Conservation (phyloP, 2,888 invertebrate genomes). For the Drosophila meridionalis region DNA sequence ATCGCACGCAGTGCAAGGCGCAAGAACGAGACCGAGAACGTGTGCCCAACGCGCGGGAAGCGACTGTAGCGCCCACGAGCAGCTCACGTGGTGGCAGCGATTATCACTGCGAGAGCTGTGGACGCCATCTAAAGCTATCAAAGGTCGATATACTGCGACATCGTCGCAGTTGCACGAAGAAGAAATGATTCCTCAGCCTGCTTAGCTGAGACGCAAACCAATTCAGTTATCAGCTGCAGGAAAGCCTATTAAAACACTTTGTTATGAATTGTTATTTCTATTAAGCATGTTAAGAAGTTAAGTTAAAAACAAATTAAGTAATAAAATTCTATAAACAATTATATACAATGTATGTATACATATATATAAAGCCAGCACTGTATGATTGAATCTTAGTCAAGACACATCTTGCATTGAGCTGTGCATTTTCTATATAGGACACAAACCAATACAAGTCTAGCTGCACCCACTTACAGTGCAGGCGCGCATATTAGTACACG, state of each 20-base stretch:
- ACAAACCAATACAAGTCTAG: background rate
- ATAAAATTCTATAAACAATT: background rate
- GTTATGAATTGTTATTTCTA: background rate
- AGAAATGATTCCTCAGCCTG: constrained; percentile 8
- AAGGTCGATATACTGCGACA: constrained; percentile 95
- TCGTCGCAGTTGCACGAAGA: constrained; percentile 87
- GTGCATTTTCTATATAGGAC: background rate
- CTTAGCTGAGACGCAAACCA: background rate
- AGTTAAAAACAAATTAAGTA: background rate
- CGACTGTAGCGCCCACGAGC: constrained; percentile 43
- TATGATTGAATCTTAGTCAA: background rate
- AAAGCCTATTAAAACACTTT: background rate
- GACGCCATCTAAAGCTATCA: constrained; percentile 89
- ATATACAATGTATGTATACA: background rate
- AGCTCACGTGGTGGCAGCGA: constrained; percentile 18
- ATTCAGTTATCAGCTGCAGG: background rate
- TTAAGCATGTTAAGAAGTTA: background rate
- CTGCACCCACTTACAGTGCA: background rate
- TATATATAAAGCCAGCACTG: too few species aligned
- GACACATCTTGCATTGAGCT: background rate
- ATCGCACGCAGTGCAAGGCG: constrained; percentile 82
- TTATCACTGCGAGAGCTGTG: constrained; percentile 91
- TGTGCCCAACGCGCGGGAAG: background rate
- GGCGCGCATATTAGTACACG: background rate
- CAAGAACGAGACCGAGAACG: constrained; percentile 20